A percentile compares a stretch with the other conserved stretches of the same genome.
Conservation (phyloP, 1,140 invertebrate genomes). For the Cephus cinctus region DNA sequence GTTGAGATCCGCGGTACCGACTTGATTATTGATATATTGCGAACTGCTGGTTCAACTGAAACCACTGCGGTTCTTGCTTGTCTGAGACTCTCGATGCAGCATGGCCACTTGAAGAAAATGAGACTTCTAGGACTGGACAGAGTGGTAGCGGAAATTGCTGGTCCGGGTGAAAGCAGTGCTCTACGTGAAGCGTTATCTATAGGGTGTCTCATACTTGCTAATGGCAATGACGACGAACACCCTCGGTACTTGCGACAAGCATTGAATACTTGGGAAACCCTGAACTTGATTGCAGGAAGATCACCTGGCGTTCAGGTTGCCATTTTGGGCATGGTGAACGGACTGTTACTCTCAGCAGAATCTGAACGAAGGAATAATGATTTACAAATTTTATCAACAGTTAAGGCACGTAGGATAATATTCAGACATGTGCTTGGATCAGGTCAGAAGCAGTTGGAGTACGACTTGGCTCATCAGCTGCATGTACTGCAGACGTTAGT, state of each 20-base stretch:
- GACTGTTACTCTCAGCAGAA: background rate
- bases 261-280: background rate
- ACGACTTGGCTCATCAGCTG: slow-evolving; percentile 1
- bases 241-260: background rate
- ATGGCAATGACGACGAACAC: background rate
- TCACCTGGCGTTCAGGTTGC: background rate
- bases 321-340: slow-evolving; percentile 1
- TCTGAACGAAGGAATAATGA: background rate
- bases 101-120: background rate
- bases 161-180: background rate
- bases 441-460: background rate
- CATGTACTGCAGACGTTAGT: background rate
- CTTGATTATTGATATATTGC: background rate
- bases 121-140: background rate
- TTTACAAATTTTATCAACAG: background rate
- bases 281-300: background rate
- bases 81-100: slow-evolving; percentile 3
- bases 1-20: background rate
- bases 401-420: background rate
- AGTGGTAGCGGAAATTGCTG: slow-evolving; percentile 1
- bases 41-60: background rate
- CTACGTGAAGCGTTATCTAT: background rate
- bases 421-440: slow-evolving; percentile 3
- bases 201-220: background rate
- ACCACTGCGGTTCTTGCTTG: background rate